Evolutionary conservation across 2,888 invertebrate species (phyloP).

Genomic region (Aleiodes testaceus): DNA sequence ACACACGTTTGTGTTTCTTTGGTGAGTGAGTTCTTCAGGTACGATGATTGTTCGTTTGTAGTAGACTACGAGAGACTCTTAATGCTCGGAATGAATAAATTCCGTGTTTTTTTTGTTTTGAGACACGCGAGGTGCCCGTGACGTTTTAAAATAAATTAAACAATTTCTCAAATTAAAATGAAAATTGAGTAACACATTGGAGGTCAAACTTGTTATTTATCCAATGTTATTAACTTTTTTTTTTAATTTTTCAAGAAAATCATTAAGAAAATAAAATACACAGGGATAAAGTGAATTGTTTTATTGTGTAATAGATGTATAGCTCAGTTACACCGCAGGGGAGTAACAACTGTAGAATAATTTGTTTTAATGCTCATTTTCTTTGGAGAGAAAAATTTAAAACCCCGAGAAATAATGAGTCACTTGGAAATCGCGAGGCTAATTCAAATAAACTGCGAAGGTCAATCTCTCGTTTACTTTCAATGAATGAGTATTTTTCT

Average conservation of each 20-base stretch:
- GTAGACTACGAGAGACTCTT: conserved; percentile 1
- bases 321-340: conserved; percentile 1
- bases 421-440: conserved; percentile 32
- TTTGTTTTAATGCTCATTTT: conserved; percentile 37
- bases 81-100: conserved; percentile 14
- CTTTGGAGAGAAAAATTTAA: conserved; percentile 4
- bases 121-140: not conserved
- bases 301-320: conserved; percentile 27
- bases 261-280: conserved; percentile 13
- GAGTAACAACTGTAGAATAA: conserved; percentile 5
- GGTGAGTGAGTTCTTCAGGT: not conserved
- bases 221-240: not conserved
- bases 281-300: not conserved
- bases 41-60: conserved; percentile 6
- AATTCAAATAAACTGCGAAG: conserved; percentile 29
- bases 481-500: conserved; percentile 36
- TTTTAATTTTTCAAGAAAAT: conserved; percentile 2
- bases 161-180: not conserved
- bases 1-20: no score
- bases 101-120: not conserved
- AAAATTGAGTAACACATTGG: conserved; percentile 6
- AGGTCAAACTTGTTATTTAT: conserved; percentile 14
- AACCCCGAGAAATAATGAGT: conserved; percentile 32
- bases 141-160: not conserved
- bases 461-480: conserved; percentile 44